A percentile compares a stretch with the other conserved stretches of the same genome.
phyloP scores from a whole-genome alignment of 2,113 vertebrate species.

The Chamaetylas fuelleborni region DNA sequence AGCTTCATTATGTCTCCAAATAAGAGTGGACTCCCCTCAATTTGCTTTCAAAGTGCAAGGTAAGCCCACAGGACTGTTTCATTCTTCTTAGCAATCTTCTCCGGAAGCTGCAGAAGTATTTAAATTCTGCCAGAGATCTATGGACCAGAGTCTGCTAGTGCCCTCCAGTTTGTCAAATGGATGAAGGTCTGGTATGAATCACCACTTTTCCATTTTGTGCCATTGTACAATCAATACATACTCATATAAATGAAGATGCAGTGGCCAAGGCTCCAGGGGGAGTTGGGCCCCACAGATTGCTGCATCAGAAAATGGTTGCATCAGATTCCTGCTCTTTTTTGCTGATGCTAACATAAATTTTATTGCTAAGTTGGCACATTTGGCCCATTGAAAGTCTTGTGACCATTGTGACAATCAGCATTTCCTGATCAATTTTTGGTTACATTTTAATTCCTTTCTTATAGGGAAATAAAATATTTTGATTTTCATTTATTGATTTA shows the following conservation, averaged over 20 bases:
- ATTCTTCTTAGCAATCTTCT: neutral
- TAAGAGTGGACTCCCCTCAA: neutral
- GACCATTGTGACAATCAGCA: neutral
- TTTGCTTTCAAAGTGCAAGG: constrained; percentile 1
- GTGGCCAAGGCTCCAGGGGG: constrained; percentile 5
- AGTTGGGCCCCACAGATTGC: neutral
- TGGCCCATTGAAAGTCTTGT: neutral
- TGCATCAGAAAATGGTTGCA: constrained; percentile 29
- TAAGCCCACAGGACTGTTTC: neutral
- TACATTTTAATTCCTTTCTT: neutral
- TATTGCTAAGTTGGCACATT: neutral
- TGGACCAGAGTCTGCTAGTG: neutral
- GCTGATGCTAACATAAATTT: neutral
- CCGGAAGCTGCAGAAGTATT: neutral
- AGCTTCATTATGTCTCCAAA: neutral
- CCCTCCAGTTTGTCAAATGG: constrained; percentile 21
- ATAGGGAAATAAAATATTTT: neutral
- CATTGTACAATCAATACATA: constrained; percentile 45
- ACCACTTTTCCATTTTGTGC: constrained; percentile 39
- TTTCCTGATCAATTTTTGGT: neutral
- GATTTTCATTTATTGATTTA: neutral
- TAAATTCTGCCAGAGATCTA: constrained; percentile 12
- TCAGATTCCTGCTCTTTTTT: constrained; percentile 6
- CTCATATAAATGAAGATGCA: constrained; percentile 42
- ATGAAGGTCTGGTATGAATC: constrained; percentile 35